phyloP scores from a whole-genome alignment of 2,888 invertebrate species.

The Nomada ferruginata region DNA sequence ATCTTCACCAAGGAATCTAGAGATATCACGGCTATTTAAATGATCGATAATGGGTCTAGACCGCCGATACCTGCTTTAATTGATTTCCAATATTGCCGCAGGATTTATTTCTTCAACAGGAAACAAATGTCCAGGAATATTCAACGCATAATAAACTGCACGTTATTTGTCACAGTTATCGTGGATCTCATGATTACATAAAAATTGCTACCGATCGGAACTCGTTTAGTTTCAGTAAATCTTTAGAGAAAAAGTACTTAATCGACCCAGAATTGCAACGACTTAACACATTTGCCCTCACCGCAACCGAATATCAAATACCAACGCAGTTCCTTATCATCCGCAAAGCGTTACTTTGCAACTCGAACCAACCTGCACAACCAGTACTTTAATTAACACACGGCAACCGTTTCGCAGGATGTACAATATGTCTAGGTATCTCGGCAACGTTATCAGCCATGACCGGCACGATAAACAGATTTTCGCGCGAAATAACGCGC shows the following conservation, averaged over 20 bases:
- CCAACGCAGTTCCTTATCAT: slow-evolving; percentile 16
- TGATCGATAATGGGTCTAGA: slow-evolving; percentile 25
- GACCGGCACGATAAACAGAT: slow-evolving; percentile 64
- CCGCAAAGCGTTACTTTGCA: slow-evolving; percentile 10
- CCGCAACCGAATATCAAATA: not conserved
- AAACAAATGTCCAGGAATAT: not conserved
- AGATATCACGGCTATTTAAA: slow-evolving; percentile 9
- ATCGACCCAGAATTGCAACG: too few species aligned
- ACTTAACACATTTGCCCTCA: too few species aligned
- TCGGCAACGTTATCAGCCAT: slow-evolving; percentile 47
- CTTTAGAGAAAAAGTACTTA: too few species aligned
- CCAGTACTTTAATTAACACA: slow-evolving; percentile 48
- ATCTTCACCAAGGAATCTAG: slow-evolving; percentile 13
- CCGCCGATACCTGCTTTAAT: slow-evolving; percentile 17
- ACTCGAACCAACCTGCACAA: not conserved
- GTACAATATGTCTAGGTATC: slow-evolving; percentile 42
- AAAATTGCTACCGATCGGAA: too few species aligned
- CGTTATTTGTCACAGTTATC: slow-evolving; percentile 12
- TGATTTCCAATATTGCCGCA: slow-evolving; percentile 10
- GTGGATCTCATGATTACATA: not conserved
- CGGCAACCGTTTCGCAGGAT: slow-evolving; percentile 2
- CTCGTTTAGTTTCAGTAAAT: too few species aligned
- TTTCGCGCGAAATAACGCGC: slow-evolving; percentile 35
- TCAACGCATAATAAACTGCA: not conserved
- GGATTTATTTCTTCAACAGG: slow-evolving; percentile 24